Evolutionary conservation across 2,113 vertebrate species (phyloP).

Genomic region (Stictonetta naevosa): DNA sequence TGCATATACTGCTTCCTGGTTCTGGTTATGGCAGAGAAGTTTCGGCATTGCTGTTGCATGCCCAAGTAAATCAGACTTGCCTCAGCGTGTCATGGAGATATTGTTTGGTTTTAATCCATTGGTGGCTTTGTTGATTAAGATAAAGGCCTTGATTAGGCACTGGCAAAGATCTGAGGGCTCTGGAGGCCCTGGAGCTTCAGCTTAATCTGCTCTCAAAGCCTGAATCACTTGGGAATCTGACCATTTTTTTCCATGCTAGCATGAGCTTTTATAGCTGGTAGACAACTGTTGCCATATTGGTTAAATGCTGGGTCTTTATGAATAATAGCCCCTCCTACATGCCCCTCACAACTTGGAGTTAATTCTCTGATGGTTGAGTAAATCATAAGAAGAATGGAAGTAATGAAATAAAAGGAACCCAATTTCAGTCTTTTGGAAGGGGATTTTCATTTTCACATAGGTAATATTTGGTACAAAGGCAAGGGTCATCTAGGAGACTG

Average conservation of each 20-base stretch:
- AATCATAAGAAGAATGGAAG: not conserved
- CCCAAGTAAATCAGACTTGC: not conserved
- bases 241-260: constrained; percentile 21
- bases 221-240: constrained; percentile 17
- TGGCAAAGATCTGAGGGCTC: constrained; percentile 24
- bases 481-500: not conserved
- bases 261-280: constrained; percentile 23
- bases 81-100: not conserved
- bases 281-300: constrained; percentile 22
- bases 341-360: not conserved
- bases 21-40: constrained; percentile 6
- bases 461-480: not conserved
- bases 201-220: not conserved
- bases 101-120: constrained; percentile 35
- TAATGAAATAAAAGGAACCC: not conserved
- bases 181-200: constrained; percentile 15
- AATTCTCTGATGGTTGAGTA: not conserved
- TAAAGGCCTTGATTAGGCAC: constrained; percentile 37
- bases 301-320: not conserved
- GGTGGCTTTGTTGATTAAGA: constrained; percentile 48
- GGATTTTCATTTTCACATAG: not conserved
- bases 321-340: not conserved
- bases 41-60: not conserved
- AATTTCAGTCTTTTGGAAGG: not conserved
- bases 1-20: not conserved